phyloP scores from a whole-genome alignment of 2,113 vertebrate species.

The Apaloderma vittatum region DNA sequence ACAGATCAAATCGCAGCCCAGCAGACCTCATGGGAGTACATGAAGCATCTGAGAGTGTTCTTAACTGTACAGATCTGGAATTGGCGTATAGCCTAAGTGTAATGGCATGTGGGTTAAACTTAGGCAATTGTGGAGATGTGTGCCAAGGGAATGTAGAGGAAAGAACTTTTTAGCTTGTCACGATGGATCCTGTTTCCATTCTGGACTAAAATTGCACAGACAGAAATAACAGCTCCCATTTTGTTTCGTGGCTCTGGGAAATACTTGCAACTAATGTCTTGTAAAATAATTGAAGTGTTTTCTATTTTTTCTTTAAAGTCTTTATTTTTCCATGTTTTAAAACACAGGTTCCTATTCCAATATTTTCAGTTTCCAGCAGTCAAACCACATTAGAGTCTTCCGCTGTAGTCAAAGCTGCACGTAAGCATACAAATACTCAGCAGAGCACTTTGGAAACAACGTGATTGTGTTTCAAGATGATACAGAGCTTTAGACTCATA shows the following conservation, averaged over 20 bases:
- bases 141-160: conserved; percentile 30
- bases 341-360: not conserved
- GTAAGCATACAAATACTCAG: not conserved
- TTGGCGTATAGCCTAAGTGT: not conserved
- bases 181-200: conserved; percentile 38
- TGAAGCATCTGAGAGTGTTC: not conserved
- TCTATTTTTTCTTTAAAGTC: not conserved
- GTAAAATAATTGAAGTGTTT: not conserved
- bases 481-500: not conserved
- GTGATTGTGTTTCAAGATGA: not conserved
- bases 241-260: not conserved
- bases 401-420: not conserved
- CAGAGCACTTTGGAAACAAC: not conserved
- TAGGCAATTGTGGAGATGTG: conserved; percentile 17
- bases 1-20: conserved; percentile 1
- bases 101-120: conserved; percentile 63
- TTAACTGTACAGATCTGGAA: conserved; percentile 60
- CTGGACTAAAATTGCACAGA: conserved; percentile 18
- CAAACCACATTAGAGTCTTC: not conserved
- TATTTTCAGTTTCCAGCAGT: not conserved
- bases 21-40: not conserved
- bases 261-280: not conserved
- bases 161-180: conserved; percentile 55
- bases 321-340: not conserved
- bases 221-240: conserved; percentile 43